Evolutionary conservation across 2,888 invertebrate genomes (phyloP).

Genomic region (Unio delphinus): DNA sequence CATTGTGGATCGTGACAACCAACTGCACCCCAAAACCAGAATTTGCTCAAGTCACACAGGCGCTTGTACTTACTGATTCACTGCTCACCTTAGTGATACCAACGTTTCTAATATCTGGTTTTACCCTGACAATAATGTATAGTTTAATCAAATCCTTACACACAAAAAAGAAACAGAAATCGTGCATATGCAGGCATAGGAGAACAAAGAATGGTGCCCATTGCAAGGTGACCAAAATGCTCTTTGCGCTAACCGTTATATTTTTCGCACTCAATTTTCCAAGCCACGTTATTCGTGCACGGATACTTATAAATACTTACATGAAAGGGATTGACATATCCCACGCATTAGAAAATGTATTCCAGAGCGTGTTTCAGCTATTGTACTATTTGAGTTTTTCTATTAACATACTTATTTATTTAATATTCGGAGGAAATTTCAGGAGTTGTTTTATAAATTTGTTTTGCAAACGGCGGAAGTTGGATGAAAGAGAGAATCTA

Average conservation of each 20-base stretch:
- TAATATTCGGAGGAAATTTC: slow-evolving; percentile 50
- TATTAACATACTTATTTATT: slow-evolving; percentile 53
- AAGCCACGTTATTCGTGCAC: slow-evolving; percentile 42
- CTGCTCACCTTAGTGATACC: slow-evolving; percentile 21
- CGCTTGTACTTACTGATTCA: too few relatives aligned
- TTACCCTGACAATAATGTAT: slow-evolving; percentile 27
- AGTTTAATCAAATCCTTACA: slow-evolving; percentile 25
- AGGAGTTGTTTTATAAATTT: slow-evolving; percentile 36
- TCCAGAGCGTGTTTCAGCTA: slow-evolving; percentile 42
- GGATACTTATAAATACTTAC: slow-evolving; percentile 27
- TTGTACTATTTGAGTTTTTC: slow-evolving; percentile 54
- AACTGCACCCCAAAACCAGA: too few relatives aligned
- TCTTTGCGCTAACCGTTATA: slow-evolving; percentile 43
- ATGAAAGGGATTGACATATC: slow-evolving; percentile 10
- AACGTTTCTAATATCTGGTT: slow-evolving; percentile 9
- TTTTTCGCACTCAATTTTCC: slow-evolving; percentile 48
- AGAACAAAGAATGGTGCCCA: slow-evolving; percentile 22
- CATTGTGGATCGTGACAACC: slow-evolving; percentile 23
- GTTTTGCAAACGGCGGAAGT: slow-evolving; percentile 2
- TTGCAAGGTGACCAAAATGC: slow-evolving; percentile 38
- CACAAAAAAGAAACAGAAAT: slow-evolving; percentile 16
- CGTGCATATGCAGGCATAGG: slow-evolving; percentile 7
- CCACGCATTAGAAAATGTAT: slow-evolving; percentile 11
- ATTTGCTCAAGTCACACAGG: too few relatives aligned
- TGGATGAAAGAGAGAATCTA: too few relatives aligned